Evolutionary conservation across 2,888 invertebrate genomes (phyloP), one percentile per base, ranked within the genome.

Genomic region (Atrina japonica): DNA sequence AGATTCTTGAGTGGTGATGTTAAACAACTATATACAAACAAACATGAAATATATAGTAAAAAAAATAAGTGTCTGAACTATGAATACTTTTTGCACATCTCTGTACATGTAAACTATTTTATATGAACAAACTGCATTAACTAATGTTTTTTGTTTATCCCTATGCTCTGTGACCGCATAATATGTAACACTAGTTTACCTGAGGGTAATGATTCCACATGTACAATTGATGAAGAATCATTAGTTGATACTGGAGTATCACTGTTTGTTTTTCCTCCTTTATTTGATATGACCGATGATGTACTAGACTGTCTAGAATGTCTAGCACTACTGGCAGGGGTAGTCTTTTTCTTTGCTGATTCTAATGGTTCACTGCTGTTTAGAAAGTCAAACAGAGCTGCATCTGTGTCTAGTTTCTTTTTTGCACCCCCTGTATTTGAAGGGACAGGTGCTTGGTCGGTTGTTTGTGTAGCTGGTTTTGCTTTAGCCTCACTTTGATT

Each of bases 331-430:
- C 81, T 83, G 14, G 71, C 75, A 18, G 83, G 81, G 21, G 81
- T 81, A n/a, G 73, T 74, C 61, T 79, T 81, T 45, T 73, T 79
- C 21, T 69, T 75, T 25, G 64, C 70, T 16, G 76, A 63, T 14
- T 85, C 85, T n/a, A 75, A 63, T 23, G 85, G 77, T 25, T 86
- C 86, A 47, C 84, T 82, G 66, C 88, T 89, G 80, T 91, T 91
- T 27, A 92, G 79, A 83, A 90, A 91, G 73, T 91, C 90, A 81
- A 92, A 89, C 49, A 92, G 78, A 23, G 91, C 90, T 35, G 90
- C 91, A 75, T 91, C 91, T 52, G 88, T 86, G 66, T 88, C 88
- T 50, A 84, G 82, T 73, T 86, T 83, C 55, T 83, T 84, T 53
- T 79, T 82, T 0, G 66, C 40, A 21, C 50, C 18, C 21, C 25